Percentiles rank a stretch among this genome's conserved stretches.
Evolutionary conservation across 2,113 vertebrate genomes (phyloP).

Genomic region (Phrynocephalus versicolor): DNA sequence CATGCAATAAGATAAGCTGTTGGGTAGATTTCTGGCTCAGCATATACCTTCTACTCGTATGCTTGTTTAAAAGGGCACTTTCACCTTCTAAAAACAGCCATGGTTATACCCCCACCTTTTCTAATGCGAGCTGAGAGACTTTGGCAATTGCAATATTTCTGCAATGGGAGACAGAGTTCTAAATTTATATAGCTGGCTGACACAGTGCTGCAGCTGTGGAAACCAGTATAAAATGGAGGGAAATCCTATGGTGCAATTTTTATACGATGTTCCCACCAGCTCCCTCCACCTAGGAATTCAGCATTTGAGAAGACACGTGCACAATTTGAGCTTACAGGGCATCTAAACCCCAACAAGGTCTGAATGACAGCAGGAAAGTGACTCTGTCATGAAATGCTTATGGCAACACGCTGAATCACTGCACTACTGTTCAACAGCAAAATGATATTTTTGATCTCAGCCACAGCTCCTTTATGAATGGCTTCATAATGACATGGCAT

Average conservation of each 20-base stretch:
- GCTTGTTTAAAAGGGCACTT: too few species aligned
- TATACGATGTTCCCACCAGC: neutral
- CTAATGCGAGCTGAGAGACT: neutral
- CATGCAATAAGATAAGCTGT: too few species aligned
- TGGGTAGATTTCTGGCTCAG: neutral
- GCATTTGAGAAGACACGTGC: neutral
- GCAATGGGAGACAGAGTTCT: neutral
- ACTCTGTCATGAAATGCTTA: neutral
- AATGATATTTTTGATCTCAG: neutral
- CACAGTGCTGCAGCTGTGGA: neutral
- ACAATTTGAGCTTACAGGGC: neutral
- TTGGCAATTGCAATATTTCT: neutral
- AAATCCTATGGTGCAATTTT: neutral
- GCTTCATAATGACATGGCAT: neutral
- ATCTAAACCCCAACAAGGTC: neutral
- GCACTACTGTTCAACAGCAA: neutral
- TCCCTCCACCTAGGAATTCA: neutral
- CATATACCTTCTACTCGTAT: neutral
- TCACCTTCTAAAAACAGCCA: neutral
- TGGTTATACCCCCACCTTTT: neutral
- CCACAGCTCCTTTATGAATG: neutral
- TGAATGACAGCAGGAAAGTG: neutral
- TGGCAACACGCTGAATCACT: neutral
- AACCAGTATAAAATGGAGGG: neutral
- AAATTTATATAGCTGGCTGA: neutral